Evolutionary conservation across 1,140 invertebrate species (phyloP).

Genomic region (Meloidogyne hapla): DNA sequence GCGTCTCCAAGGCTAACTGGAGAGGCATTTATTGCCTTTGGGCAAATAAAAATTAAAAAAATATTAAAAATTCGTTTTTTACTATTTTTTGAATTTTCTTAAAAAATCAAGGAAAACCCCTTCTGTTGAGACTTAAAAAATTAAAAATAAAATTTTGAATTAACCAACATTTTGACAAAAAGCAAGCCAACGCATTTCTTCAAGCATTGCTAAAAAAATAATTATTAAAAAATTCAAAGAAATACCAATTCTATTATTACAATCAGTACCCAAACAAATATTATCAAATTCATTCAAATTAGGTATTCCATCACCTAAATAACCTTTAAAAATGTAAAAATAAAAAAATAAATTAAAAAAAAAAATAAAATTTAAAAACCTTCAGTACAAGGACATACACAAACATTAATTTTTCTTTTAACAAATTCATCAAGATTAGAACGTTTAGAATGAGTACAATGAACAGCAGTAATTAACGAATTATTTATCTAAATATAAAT

Average conservation of each 20-base stretch:
- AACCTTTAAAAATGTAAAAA: slow-evolving; percentile 34
- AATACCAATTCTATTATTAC: slow-evolving; percentile 55
- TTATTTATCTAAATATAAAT: not conserved
- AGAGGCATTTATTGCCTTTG: no score
- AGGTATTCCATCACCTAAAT: slow-evolving; percentile 59
- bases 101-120: no score
- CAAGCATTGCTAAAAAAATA: slow-evolving; percentile 40
- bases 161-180: slow-evolving; percentile 58
- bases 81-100: no score
- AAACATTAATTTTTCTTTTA: slow-evolving; percentile 46
- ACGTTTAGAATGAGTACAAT: slow-evolving; percentile 55
- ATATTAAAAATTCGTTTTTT: no score
- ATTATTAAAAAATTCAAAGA: not conserved
- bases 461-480: slow-evolving; percentile 49
- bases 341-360: not conserved
- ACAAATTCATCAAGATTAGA: slow-evolving; percentile 22
- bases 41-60: no score
- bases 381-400: slow-evolving; percentile 58
- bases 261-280: slow-evolving; percentile 60
- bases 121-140: no score
- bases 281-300: slow-evolving; percentile 42
- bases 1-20: no score
- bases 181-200: slow-evolving; percentile 61
- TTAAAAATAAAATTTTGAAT: no score
- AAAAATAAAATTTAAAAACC: slow-evolving; percentile 17